A percentile compares a stretch with the other conserved stretches of the same genome.
These are phyloP conservation scores for Heteropelma amictum DNA, from an alignment of 2,888 invertebrate species.

Conservation along the genomic window DNA sequence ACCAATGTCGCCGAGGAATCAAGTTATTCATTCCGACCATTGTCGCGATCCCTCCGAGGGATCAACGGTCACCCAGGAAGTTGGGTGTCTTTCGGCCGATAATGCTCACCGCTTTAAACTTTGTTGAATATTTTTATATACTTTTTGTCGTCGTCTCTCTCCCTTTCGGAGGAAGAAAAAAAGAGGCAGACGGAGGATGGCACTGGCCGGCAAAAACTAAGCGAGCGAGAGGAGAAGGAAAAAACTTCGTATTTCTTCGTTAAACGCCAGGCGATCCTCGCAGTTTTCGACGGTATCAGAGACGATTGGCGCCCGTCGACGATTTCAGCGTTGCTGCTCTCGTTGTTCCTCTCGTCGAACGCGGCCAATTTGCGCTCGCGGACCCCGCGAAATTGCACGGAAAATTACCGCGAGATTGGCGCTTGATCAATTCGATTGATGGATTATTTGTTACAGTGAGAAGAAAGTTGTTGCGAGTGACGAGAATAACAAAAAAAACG, in stretches of 20 bases:
- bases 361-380: background rate
- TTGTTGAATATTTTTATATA: background rate
- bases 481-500: too few species aligned
- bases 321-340: background rate
- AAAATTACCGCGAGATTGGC: too few species aligned
- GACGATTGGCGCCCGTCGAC: background rate
- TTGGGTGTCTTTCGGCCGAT: conserved; percentile 38
- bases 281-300: conserved; percentile 35
- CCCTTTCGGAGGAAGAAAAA: conserved; percentile 12
- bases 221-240: background rate
- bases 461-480: too few species aligned
- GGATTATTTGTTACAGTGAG: too few species aligned
- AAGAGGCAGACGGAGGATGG: background rate
- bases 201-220: background rate
- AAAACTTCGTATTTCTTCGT: background rate
- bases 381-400: too few species aligned
- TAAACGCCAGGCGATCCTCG: conserved; percentile 12
- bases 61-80: conserved; percentile 63
- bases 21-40: conserved; percentile 46
- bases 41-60: conserved; percentile 33
- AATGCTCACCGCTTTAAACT: too few species aligned
- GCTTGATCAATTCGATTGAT: too few species aligned
- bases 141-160: background rate
- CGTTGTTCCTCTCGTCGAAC: background rate
- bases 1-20: conserved; percentile 19